These are phyloP conservation scores for Erebia aethiops DNA, from an alignment of 2,888 invertebrate species.

Conservation along the genomic window DNA sequence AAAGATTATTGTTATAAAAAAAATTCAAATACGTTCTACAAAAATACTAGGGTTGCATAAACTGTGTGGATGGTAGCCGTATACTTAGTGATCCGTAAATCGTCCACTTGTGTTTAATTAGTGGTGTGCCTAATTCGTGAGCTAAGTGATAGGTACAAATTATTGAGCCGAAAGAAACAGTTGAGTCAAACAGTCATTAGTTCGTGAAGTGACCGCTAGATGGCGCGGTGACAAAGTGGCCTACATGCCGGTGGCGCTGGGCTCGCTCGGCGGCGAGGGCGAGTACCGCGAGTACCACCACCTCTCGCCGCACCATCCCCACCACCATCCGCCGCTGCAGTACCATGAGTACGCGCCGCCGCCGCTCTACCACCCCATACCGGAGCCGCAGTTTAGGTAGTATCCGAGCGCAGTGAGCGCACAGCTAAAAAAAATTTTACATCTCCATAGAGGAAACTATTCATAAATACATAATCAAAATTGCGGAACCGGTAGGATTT, in stretches of 20 bases:
- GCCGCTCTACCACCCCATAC: constrained; percentile 74
- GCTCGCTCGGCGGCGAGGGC: constrained; percentile 86
- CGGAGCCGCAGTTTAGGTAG: constrained; percentile 77
- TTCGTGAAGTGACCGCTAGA: constrained; percentile 53
- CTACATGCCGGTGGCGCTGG: constrained; percentile 85
- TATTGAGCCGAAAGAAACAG: background rate
- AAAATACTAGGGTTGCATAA: constrained; percentile 29
- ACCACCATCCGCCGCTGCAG: constrained; percentile 63
- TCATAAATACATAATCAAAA: too few species aligned
- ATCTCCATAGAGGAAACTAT: too few species aligned
- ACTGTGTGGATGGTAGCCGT: background rate
- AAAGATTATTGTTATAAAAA: constrained; percentile 13
- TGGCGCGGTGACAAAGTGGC: constrained; percentile 86
- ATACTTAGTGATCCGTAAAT: background rate
- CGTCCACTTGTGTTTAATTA: background rate
- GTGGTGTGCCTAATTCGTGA: background rate
- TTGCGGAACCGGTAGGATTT: too few species aligned
- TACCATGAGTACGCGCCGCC: constrained; percentile 84
- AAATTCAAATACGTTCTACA: constrained; percentile 9
- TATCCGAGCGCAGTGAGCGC: constrained; percentile 2
- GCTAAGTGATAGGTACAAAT: background rate
- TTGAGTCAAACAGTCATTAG: background rate
- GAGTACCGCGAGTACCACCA: constrained; percentile 80
- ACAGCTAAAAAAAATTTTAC: too few species aligned
- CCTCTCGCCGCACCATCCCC: constrained; percentile 76